Evolutionary conservation across 2,113 vertebrate genomes (phyloP).

Genomic region (Eupsittula cactorum): DNA sequence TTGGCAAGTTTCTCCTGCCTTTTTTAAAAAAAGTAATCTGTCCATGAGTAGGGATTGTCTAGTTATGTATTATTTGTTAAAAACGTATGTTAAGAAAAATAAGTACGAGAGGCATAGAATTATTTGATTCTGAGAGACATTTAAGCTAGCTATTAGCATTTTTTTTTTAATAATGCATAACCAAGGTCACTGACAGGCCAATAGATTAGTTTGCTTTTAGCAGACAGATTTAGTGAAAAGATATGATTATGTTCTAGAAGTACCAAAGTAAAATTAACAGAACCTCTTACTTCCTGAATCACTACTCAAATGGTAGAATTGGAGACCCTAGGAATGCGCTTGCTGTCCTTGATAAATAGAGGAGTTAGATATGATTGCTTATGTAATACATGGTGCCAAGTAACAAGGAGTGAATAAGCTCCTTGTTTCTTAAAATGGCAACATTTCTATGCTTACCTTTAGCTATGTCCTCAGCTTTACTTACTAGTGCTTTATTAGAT

Average conservation of each 20-base stretch:
- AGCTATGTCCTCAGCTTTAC: rapidly evolving
- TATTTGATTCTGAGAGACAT: neutral
- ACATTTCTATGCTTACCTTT: neutral
- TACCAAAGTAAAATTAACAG: neutral
- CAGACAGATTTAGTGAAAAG: neutral
- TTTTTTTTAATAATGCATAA: neutral
- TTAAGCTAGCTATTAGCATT: neutral
- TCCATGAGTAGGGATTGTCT: neutral
- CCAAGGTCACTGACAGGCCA: neutral
- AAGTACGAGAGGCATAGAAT: neutral
- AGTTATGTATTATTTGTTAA: neutral
- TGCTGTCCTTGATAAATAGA: neutral
- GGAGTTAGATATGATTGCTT: neutral
- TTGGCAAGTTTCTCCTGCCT: neutral
- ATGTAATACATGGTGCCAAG: neutral
- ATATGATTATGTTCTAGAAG: neutral
- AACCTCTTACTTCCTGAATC: neutral
- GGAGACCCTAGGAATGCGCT: rapidly evolving
- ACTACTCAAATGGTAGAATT: neutral
- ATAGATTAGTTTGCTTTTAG: neutral
- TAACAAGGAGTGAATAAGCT: neutral
- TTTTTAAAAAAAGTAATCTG: neutral
- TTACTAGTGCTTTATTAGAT: neutral
- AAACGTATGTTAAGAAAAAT: neutral
- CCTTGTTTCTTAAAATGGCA: neutral